Evolutionary conservation across 2,888 invertebrate genomes (phyloP).

Genomic region (Odontomyia ornata): DNA sequence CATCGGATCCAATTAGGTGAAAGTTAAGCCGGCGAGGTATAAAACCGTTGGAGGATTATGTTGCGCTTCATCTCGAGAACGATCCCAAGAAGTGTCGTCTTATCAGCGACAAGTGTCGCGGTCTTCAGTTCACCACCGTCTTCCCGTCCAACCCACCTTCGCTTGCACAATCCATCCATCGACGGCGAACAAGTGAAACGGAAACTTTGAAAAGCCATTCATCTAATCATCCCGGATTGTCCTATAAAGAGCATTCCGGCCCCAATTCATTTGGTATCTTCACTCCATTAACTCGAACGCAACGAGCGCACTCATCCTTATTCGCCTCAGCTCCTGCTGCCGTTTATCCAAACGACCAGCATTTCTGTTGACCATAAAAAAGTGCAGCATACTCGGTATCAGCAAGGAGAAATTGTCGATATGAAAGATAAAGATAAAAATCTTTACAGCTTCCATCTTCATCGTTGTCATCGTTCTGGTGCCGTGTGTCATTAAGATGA

Average conservation of each 20-base stretch:
- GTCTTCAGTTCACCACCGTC: too few species aligned
- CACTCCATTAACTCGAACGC: not conserved
- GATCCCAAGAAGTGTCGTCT: not conserved
- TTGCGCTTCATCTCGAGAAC: not conserved
- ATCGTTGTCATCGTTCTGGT: not conserved
- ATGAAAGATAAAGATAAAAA: conserved; percentile 8
- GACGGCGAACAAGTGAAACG: too few species aligned
- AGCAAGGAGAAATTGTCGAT: not conserved
- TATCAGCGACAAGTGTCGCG: too few species aligned
- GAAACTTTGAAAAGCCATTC: too few species aligned
- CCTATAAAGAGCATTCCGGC: too few species aligned
- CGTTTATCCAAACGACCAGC: not conserved
- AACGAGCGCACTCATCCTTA: not conserved
- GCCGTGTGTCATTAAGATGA: not conserved
- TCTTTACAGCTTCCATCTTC: conserved; percentile 5
- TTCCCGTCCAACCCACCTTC: too few species aligned
- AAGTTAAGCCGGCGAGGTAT: not conserved
- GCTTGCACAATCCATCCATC: too few species aligned
- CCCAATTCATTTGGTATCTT: not conserved
- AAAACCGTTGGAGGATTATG: not conserved
- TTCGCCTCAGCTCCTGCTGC: not conserved
- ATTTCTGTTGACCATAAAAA: not conserved
- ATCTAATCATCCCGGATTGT: too few species aligned
- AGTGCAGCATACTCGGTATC: conserved; percentile 7
- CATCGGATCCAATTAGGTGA: conserved; percentile 22